Base-by-base conservation (phyloP, 2,113 vertebrate species). In the Eublepharis macularius region DNA sequence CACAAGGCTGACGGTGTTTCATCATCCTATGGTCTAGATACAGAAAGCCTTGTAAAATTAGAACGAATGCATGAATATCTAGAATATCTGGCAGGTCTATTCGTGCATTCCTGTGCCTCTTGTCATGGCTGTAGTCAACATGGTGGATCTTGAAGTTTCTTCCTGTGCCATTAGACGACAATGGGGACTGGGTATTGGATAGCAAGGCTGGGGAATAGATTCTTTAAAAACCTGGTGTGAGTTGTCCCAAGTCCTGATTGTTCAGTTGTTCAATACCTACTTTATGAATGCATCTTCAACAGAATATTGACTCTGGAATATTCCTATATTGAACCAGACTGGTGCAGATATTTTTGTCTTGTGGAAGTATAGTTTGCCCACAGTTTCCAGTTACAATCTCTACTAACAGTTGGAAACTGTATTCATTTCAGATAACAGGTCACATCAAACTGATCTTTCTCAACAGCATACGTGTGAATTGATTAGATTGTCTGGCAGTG, bases 401-500 rank as follows among this genome's bases (percentile, higher is more conserved):
- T 76, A 36, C 24, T 32, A 76, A 68, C 26, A 29, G 63, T 41
- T 68, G 45, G 47, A 76, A 19, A n/a, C 51, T 43, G 32, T 17
- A 7, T 73, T 79, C 14, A 41, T 80, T 85, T 47, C 39, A 47
- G 19, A 47, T 63, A 79, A 70, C 19, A 36, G 83, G 43, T 63
- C 66, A n/a, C 49, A 57, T 54, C 63, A 77, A 84, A 54, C 47
- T 5, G 32, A 85, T 80, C 41, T 72, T 85, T 36, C 83, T 36
- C 32, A 21, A 51, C 29, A 39, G 36, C 39, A 79, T 63, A 85
- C 11, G 51, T n/a, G 1, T 72, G 66, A 60, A n/a, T 70, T 70
- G 76, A 85, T 85, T 79, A 80, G 51, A 36, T 70, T 47, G 76
- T 47, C 84, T 85, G 84, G 68, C 63, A 85, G 76, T 60, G 79